Base-by-base conservation (phyloP, 2,113 vertebrate genomes). In the Leptobrachium leishanense region DNA sequence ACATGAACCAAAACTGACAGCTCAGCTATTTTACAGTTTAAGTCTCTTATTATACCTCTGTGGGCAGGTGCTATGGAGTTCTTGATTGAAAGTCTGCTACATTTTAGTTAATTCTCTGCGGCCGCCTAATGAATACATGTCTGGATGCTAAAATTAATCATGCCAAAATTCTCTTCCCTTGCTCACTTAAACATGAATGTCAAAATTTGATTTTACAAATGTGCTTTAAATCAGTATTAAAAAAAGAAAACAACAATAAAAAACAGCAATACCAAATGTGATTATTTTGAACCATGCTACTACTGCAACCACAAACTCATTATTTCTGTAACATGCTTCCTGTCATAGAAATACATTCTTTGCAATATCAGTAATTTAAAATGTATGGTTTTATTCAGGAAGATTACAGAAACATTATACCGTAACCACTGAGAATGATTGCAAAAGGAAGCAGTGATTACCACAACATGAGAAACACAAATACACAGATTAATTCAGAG, bases 291-390 rank as follows among this genome's bases (percentile, higher is more conserved):
- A 65, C 40, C 59, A 62, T 43, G 41, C 13, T 20, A 57, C 57
- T 64, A 46, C 62, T 41, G 40, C 9, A 65, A 74, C 54, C 43
- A 46, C 62, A 42, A 66, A 54, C 4, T 46, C 63, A 67, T 66
- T 66, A 67, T 75, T n/a, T 43, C 46, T 41, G 31, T 3, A 41
- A 64, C 59, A 50, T 42, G 31, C n/a, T 55, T 72, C 70, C 72
- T 55, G 43, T 40, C 20, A 50, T 20, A 75, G 42, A 64, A 75
- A 75, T 75, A 50, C 63, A 62, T 63, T 75, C 42, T 75, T 4
- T 50, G 44, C 65, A 10, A 50, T 64, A n/a, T 46, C 59, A 20
- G 12, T 43, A 75, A 75, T 75, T 12, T 50, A 13, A 63, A 39
- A 43, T 65, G 42, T 9, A 44, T 74, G 57, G 42, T 44, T 46